These are phyloP conservation scores for fruit fly (Drosophila melanogaster) DNA, from an alignment of 1,140 invertebrate genomes.

Conservation along the genomic window Release_6_plus_ISO1_MT NT_037436.4:17967001-17967500, in stretches of 20 bases:
- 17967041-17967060: slow-evolving; percentile 19
- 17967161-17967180: slow-evolving; percentile 38
- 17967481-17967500: slow-evolving; percentile 83
- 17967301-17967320: slow-evolving; percentile 63
- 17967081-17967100: slow-evolving; percentile 23
- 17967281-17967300: slow-evolving; percentile 17
- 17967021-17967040: slow-evolving; percentile 48
- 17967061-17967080: slow-evolving; percentile 26
- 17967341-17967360: slow-evolving; percentile 65
- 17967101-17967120: slow-evolving; percentile 23
- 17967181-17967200: slow-evolving; percentile 62
- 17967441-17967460: slow-evolving; percentile 59
- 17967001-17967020: slow-evolving; percentile 35
- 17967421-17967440: slow-evolving; percentile 57
- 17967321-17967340: slow-evolving; percentile 10
- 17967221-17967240: not conserved
- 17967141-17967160: slow-evolving; percentile 17
- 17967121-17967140: not conserved
- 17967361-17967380: slow-evolving; percentile 67
- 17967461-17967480: slow-evolving; percentile 80
- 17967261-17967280: slow-evolving; percentile 67
- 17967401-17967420: slow-evolving; percentile 25
- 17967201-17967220: slow-evolving; percentile 13
- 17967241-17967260: slow-evolving; percentile 34
- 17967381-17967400: slow-evolving; percentile 78